Evolutionary conservation across 1,140 invertebrate genomes (phyloP).

Genomic region (Gryllus bimaculatus): DNA sequence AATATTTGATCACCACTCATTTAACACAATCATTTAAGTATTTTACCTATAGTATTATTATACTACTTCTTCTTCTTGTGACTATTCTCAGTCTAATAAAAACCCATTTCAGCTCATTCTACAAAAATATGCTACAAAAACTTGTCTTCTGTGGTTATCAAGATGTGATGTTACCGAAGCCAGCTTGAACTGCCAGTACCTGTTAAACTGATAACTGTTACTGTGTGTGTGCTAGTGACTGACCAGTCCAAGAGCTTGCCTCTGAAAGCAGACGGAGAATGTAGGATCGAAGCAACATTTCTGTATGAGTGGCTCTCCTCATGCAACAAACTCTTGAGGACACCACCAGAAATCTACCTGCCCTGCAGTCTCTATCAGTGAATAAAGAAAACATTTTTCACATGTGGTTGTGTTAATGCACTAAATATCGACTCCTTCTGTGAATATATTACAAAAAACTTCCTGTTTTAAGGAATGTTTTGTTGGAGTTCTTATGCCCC

Average conservation of each 20-base stretch:
- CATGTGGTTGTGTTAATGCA: background rate
- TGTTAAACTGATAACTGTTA: background rate
- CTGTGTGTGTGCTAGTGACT: background rate
- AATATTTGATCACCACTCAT: too few relatives aligned
- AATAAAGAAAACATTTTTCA: background rate
- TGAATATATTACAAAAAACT: background rate
- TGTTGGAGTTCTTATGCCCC: background rate
- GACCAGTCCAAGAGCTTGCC: background rate
- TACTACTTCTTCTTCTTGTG: background rate
- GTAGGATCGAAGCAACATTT: background rate
- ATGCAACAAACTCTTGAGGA: background rate
- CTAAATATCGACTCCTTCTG: background rate
- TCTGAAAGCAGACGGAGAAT: background rate
- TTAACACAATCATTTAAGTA: too few relatives aligned
- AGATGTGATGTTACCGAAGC: background rate
- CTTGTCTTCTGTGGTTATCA: background rate
- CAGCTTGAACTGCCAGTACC: conserved; percentile 2
- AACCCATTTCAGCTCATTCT: background rate
- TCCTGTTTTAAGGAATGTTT: background rate
- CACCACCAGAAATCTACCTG: background rate
- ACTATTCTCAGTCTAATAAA: background rate
- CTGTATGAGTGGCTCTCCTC: background rate
- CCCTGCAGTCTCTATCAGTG: background rate
- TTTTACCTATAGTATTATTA: too few relatives aligned
- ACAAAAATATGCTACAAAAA: background rate